These are phyloP conservation scores for Sebastes kiyomatsui DNA, from an alignment of 2,797 vertebrate species.

Conservation along the genomic window DNA sequence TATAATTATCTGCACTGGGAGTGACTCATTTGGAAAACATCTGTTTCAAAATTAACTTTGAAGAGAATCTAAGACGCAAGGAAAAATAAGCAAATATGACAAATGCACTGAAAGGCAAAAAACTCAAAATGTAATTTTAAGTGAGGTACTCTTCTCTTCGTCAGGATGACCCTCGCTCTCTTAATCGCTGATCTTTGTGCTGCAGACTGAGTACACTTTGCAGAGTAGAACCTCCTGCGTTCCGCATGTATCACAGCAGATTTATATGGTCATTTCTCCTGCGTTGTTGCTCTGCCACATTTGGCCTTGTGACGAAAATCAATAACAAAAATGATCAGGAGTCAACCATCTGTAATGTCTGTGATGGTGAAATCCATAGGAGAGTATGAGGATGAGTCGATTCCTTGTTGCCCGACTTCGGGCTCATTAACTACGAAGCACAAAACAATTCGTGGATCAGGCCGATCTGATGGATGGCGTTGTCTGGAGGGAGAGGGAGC, in stretches of 20 bases:
- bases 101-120: neutral
- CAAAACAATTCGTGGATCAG: constrained; percentile 63
- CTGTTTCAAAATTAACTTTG: neutral
- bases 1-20: neutral
- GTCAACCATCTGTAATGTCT: constrained; percentile 67
- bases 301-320: constrained; percentile 73
- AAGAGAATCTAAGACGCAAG: neutral
- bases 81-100: neutral
- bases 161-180: neutral
- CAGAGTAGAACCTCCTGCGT: constrained; percentile 36
- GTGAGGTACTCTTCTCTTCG: neutral
- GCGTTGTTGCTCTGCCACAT: constrained; percentile 34
- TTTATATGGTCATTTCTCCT: constrained; percentile 63
- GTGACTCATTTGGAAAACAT: neutral
- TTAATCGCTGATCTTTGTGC: neutral
- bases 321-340: constrained; percentile 70
- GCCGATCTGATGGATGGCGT: constrained; percentile 38
- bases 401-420: constrained; percentile 57
- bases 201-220: constrained; percentile 8
- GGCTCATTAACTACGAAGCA: constrained; percentile 60
- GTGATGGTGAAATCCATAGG: constrained; percentile 56
- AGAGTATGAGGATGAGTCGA: constrained; percentile 57
- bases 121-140: neutral
- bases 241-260: constrained; percentile 45
- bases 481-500: constrained; percentile 8